phyloP scores from a whole-genome alignment of 2,888 invertebrate species.

The Caenorhabditis afra region DNA sequence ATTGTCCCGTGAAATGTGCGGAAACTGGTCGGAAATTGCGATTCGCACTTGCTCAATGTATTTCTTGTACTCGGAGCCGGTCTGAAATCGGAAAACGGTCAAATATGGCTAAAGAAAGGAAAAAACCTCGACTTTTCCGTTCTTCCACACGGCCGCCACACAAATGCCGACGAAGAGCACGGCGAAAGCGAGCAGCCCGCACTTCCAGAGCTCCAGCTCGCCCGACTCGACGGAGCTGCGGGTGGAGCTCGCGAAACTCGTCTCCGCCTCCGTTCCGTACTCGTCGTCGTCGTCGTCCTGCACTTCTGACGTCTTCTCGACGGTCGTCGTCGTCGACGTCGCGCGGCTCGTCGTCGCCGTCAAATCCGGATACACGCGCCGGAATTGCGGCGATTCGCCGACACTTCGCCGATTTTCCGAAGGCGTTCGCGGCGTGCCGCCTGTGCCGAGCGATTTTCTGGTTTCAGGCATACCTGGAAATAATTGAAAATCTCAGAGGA shows the following conservation, averaged over 20 bases:
- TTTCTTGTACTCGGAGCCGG: slow-evolving; percentile 1
- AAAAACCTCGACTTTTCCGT: neutral
- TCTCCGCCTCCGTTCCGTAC: slow-evolving; percentile 21
- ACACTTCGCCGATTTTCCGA: slow-evolving; percentile 12
- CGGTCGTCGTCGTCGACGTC: slow-evolving; percentile 23
- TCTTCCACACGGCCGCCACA: neutral
- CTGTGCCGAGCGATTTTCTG: slow-evolving; percentile 32
- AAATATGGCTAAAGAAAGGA: neutral
- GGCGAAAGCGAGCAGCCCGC: neutral
- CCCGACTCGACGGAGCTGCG: neutral
- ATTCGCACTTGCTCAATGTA: slow-evolving; percentile 20
- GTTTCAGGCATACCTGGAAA: slow-evolving; percentile 33
- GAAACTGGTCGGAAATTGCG: slow-evolving; percentile 1
- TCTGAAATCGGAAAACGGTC: slow-evolving; percentile 4
- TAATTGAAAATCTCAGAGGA: neutral
- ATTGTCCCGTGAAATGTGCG: slow-evolving; percentile 27
- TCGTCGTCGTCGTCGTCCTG: slow-evolving; percentile 47
- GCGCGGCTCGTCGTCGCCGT: slow-evolving; percentile 14
- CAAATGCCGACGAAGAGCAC: slow-evolving; percentile 12
- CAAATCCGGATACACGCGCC: slow-evolving; percentile 27
- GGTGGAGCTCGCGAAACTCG: slow-evolving; percentile 25
- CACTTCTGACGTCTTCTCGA: slow-evolving; percentile 15
- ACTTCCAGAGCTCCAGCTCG: slow-evolving; percentile 1
- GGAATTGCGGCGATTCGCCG: neutral
- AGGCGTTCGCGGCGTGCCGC: neutral